phyloP scores from a whole-genome alignment of 2,888 invertebrate species.

The Stegophylla sp. region DNA sequence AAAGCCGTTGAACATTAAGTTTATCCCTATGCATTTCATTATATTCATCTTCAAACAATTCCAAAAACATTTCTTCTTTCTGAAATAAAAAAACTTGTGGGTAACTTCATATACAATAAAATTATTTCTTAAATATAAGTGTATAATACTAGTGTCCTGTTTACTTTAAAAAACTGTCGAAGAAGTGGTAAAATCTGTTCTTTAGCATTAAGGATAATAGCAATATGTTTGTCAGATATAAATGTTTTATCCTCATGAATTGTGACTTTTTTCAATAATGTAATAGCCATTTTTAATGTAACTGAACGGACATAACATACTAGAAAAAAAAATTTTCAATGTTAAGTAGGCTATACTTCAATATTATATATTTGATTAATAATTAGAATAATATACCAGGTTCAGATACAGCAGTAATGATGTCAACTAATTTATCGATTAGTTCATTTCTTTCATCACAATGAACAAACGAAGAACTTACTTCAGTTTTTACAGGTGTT shows the following conservation, averaged over 20 bases:
- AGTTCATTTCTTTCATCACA: constrained; percentile 66
- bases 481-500: constrained; percentile 68
- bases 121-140: not conserved
- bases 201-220: constrained; percentile 67
- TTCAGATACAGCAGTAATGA: constrained; percentile 84
- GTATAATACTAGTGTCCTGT: constrained; percentile 8
- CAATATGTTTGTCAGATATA: constrained; percentile 74
- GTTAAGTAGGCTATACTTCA: constrained; percentile 27
- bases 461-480: constrained; percentile 25
- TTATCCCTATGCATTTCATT: constrained; percentile 85
- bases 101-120: not conserved
- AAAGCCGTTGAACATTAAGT: constrained; percentile 90
- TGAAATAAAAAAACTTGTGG: constrained; percentile 63
- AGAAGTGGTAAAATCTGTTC: constrained; percentile 84
- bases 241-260: constrained; percentile 69
- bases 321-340: constrained; percentile 63
- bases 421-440: constrained; percentile 82
- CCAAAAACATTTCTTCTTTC: constrained; percentile 96
- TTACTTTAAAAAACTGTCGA: constrained; percentile 86
- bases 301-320: constrained; percentile 88
- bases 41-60: constrained; percentile 97
- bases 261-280: constrained; percentile 77
- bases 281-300: constrained; percentile 86
- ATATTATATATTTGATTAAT: constrained; percentile 22
- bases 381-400: constrained; percentile 75